Base-by-base conservation (phyloP, 2,113 vertebrate species). In the Zeus faber region DNA sequence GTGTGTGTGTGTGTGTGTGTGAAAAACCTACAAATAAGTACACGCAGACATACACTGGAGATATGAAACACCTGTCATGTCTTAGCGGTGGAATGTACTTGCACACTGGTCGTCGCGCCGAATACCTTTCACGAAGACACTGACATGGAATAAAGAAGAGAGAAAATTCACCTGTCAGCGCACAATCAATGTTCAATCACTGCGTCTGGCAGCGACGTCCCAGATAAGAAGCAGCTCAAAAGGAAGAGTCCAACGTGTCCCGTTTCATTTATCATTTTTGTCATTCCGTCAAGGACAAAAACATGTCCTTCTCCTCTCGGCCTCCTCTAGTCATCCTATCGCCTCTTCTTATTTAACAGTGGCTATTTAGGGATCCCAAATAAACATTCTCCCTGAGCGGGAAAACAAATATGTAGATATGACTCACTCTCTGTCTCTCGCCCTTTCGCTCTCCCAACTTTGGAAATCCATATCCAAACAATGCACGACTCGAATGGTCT, bases 381-480 rank as follows among this genome's bases (percentile, higher is more conserved):
- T 26, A 54, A 67, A 75, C n/a, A n/a, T n/a, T n/a, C n/a, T n/a
- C n/a, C n/a, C n/a, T n/a, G n/a, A n/a, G n/a, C n/a, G n/a, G n/a
- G 39, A 67, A 74, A 57, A 76, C 67, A 79, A 80, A 72, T 57
- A 76, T 63, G 61, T 27, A 73, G 25, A n/a, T n/a, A n/a, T n/a
- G 60, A 49, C 46, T 54, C 18, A 25, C 44, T 24, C 17, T 51
- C 21, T 23, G 20, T 24, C 31, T 52, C 50, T 25, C 49, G 7
- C 44, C 17, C 29, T 37, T 21, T 51, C 29, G n/a, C 17, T 51
- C 18, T 21, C 5, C 54, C 60, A 67, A 69, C 73, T 67, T 63
- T 61, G 39, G 58, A 81, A 80, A 86, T 83, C 79, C 69, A 67
- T 75, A 72, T 65, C 66, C 74, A 78, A 82, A 86, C 82, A 87